Base-by-base conservation (phyloP, 2,113 vertebrate species). In the Macquaria ambigua region DNA sequence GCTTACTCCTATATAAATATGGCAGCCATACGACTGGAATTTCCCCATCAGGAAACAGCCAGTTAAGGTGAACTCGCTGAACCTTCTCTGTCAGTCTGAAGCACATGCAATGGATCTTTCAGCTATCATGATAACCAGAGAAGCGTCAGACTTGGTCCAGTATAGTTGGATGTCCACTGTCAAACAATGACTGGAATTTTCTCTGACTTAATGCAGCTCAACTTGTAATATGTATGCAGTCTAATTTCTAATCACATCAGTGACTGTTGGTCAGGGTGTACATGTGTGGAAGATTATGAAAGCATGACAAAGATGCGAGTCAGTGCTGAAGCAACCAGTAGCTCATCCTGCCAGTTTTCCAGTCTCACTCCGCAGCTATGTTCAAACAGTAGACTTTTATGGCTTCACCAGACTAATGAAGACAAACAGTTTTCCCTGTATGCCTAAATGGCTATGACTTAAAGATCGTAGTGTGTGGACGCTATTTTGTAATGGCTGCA, bases 261-360 rank as follows among this genome's bases (percentile, higher is more conserved):
- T 41, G 21, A 15, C 23, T 12, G 18, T 46, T 31, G 23, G 20
- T 69, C 16, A 4, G 6, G 3, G 56, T 39, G 37, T 59, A n/a
- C 31, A 41, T 50, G 23, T n/a, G n/a, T 48, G 34, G 8, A 25
- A 34, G 55, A 12, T 79, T 41, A 53, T 37, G 46, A 58, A 46
- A 48, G 14, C 23, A 64, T 53, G 52, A 75, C 21, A 62, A 23
- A 55, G 53, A 43, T 86, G 72, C 23, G 8, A 55, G 46, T 70
- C 50, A 31, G 46, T 16, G 48, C 15, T 61, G 34, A 55, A 82
- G 62, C 5, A 55, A 63, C 46, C 46, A 68, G 6, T 37, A 8
- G 37, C 46, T 21, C n/a, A 12, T 53, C 3, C 31, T 73, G 67
- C n/a, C 59, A 80, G 39, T 34, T 72, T 79, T 80, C 34, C 76